Evolutionary conservation across 2,797 vertebrate species (phyloP).

Genomic region (Lacerta viridis): DNA sequence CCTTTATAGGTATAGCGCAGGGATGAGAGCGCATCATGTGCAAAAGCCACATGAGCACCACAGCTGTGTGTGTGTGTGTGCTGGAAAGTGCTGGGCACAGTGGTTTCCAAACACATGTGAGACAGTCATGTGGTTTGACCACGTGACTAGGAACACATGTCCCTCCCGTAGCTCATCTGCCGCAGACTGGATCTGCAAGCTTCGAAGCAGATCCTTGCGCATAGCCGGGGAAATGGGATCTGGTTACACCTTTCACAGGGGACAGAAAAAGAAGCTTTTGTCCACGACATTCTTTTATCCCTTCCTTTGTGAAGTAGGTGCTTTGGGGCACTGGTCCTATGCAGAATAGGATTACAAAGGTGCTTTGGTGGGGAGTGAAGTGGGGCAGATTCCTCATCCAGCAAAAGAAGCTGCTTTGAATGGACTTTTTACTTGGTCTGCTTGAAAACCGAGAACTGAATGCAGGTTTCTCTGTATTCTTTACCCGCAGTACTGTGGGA

Average conservation of each 20-base stretch:
- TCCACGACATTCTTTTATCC: not conserved
- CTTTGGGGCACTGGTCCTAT: not conserved
- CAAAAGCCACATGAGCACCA: not conserved
- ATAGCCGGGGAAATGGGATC: not conserved
- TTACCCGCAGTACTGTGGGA: constrained; percentile 17
- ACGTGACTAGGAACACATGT: not conserved
- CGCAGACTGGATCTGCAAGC: not conserved
- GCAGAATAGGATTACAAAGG: constrained; percentile 22
- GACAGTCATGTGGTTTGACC: too few relatives aligned
- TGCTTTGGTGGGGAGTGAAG: not conserved
- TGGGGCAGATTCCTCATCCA: not conserved
- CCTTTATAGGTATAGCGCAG: not conserved
- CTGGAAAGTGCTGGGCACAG: not conserved
- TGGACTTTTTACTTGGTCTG: constrained; percentile 5
- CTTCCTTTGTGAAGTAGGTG: not conserved
- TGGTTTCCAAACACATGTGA: not conserved
- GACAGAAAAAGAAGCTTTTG: constrained; percentile 18
- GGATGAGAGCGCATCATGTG: not conserved
- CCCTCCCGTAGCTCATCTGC: not conserved
- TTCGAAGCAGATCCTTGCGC: not conserved
- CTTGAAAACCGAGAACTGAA: constrained; percentile 42
- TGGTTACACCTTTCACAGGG: constrained; percentile 20
- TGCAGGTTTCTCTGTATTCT: constrained; percentile 48
- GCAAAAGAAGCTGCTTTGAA: constrained; percentile 10
- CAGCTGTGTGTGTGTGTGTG: not conserved